Evolutionary conservation across 2,797 vertebrate genomes (phyloP).

Genomic region (Rhinogobio ventralis): DNA sequence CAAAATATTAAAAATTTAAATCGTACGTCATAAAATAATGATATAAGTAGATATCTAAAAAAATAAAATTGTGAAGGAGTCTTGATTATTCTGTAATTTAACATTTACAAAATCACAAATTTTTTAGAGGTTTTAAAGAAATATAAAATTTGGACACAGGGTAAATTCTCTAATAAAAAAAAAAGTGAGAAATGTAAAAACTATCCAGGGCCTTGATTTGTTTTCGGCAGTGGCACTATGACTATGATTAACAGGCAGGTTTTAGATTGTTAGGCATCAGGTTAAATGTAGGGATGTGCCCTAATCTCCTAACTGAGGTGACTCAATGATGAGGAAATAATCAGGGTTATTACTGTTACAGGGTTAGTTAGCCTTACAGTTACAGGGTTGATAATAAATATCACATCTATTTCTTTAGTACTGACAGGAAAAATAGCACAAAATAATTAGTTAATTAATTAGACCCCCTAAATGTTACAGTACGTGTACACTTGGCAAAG

Average conservation of each 20-base stretch:
- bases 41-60: background rate
- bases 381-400: constrained; percentile 77
- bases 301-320: constrained; percentile 14
- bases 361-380: constrained; percentile 76
- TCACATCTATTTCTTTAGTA: constrained; percentile 55
- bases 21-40: background rate
- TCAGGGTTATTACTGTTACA: constrained; percentile 68
- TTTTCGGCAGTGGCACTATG: background rate
- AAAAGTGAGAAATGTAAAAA: background rate
- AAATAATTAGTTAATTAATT: constrained; percentile 68
- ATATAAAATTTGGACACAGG: constrained; percentile 66
- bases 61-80: constrained; percentile 43
- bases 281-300: constrained; percentile 21
- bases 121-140: constrained; percentile 66
- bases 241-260: background rate
- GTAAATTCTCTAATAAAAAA: constrained; percentile 54
- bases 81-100: constrained; percentile 23
- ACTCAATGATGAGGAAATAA: constrained; percentile 48
- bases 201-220: constrained; percentile 14
- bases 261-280: constrained; percentile 22
- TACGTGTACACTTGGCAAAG: constrained; percentile 56
- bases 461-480: constrained; percentile 1
- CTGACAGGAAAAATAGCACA: constrained; percentile 53
- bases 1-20: background rate
- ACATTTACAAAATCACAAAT: constrained; percentile 2